Evolutionary conservation across 2,113 vertebrate genomes (phyloP).

Genomic region (Andinoacara biseriatus): DNA sequence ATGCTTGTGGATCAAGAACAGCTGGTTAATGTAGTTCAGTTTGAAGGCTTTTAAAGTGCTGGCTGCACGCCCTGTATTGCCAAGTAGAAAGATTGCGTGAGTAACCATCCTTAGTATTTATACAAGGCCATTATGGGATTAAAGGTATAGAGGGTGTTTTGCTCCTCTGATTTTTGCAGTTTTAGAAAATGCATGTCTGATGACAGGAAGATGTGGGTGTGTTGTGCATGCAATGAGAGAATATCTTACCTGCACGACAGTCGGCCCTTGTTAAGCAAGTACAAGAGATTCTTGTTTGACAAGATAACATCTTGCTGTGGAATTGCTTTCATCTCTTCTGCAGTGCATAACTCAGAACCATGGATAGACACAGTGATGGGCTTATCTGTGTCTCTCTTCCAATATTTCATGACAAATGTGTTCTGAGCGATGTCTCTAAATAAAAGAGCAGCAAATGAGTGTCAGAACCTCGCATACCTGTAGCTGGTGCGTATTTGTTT

Average conservation of each 20-base stretch:
- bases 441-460: constrained; percentile 5
- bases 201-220: background rate
- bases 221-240: background rate
- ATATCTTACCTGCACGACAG: background rate
- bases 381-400: background rate
- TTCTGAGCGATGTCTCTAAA: background rate
- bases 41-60: constrained; percentile 47
- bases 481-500: constrained; percentile 40
- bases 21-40: constrained; percentile 70
- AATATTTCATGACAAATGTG: background rate
- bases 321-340: background rate
- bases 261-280: constrained; percentile 1
- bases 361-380: background rate
- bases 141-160: background rate
- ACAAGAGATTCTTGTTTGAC: constrained; percentile 23
- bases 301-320: background rate
- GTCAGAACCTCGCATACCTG: background rate
- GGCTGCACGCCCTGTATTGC: constrained; percentile 31
- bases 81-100: constrained; percentile 14
- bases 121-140: constrained; percentile 24
- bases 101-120: constrained; percentile 32
- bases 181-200: background rate
- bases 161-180: constrained; percentile 3
- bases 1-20: constrained; percentile 71
- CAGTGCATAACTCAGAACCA: background rate